phyloP scores from a whole-genome alignment of 2,113 vertebrate species.

The Salvelinus alpinus region DNA sequence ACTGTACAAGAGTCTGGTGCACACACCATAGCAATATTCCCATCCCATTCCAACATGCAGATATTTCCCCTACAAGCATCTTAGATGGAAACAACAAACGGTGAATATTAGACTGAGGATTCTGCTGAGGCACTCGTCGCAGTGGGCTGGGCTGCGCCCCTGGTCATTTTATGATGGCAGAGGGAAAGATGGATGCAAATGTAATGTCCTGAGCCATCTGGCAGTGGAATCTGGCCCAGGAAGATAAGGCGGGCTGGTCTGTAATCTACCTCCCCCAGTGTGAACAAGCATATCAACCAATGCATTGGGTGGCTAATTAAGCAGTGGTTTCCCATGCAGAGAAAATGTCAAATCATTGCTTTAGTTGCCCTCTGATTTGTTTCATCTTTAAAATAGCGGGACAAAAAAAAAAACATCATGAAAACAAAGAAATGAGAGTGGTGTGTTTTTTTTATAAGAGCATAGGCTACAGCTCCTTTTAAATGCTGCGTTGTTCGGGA shows the following conservation, averaged over 20 bases:
- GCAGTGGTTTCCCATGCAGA: conserved; percentile 22
- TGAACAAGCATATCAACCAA: conserved; percentile 26
- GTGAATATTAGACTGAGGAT: not conserved
- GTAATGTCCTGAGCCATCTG: conserved; percentile 33
- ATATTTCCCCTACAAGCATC: not conserved
- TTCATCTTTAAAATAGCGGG: not conserved
- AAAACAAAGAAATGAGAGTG: no score
- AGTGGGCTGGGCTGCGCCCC: not conserved
- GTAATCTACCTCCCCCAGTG: conserved; percentile 35
- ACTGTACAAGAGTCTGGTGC: not conserved
- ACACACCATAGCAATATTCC: not conserved
- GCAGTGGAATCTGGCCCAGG: conserved; percentile 46
- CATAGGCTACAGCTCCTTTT: no score
- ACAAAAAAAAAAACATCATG: no score
- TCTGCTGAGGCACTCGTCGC: not conserved
- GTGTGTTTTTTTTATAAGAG: no score
- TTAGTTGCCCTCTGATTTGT: conserved; percentile 13
- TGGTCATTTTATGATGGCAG: conserved; percentile 20
- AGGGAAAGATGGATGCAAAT: conserved; percentile 29
- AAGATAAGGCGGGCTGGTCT: conserved; percentile 47
- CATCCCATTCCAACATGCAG: not conserved
- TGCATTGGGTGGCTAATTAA: conserved; percentile 34
- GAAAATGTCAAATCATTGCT: conserved; percentile 12
- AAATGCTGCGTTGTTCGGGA: no score
- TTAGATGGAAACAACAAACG: not conserved